Evolutionary conservation across 2,888 invertebrate species (phyloP), one percentile per base, ranked within the genome.

Genomic region (Diaperis boleti): DNA sequence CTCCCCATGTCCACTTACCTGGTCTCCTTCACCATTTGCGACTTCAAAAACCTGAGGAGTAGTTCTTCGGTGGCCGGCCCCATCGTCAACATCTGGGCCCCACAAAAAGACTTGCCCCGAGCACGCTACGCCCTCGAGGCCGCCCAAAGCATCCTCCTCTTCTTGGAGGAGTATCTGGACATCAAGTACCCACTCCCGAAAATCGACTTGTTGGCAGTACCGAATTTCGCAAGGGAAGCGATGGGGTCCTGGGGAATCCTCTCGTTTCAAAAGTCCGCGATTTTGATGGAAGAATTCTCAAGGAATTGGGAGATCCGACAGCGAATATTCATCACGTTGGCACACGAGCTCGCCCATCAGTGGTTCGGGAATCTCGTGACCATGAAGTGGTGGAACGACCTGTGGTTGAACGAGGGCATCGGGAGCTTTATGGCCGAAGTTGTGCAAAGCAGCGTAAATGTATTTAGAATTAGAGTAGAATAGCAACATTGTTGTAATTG

Each of bases 1-100:
- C 87, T 88, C 1, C 86, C 85, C 49, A 92, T 93, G 91, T 88
- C 91, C 31, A 90, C 92, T 0, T 92, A 92, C 76, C 81, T 91
- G 31, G 86, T 92, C 2, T 91, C 91, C 0, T 87, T 88, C 72
- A 78, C 79, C 1, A 71, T 82, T 17, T 76, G 74, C 45, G 78
- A 79, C 63, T 78, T 80, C 65, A 71, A 75, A 41, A 70, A 73
- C 44, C 63, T 74, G 18, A 59, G 74, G 1, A 68, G 73, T 4
- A 69, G 69, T 57, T 59, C 60, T 2, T 66, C 65, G 42, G 52
- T 65, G 1, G 63, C 64, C 15, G 78, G 73, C 1, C 81, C 82
- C 1, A 66, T 74, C 18, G 78, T 84, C 6, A 81, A 77, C 63
- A 76, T 84, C 18, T 85, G 84, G 84, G 80, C 82, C 2, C 78